phyloP scores from a whole-genome alignment of 2,888 invertebrate species.

The Heptascelio sp. region DNA sequence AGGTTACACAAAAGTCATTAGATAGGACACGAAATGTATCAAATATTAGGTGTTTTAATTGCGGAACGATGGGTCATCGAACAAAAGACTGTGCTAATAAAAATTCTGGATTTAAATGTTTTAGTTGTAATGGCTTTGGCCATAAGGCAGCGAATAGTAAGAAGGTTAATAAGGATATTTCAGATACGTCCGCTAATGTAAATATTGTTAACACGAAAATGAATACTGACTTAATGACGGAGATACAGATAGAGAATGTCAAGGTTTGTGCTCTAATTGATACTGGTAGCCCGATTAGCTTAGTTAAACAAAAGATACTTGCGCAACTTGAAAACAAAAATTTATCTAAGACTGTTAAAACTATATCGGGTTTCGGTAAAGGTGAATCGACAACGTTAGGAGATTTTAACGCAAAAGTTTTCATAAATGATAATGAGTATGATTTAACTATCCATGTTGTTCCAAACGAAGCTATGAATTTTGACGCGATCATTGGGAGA shows the following conservation, averaged over 20 bases:
- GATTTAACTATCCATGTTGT: conserved; percentile 16
- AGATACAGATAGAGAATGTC: no score
- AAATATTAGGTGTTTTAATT: conserved; percentile 11
- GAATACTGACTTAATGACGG: no score
- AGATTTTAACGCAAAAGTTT: neutral
- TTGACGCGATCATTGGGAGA: conserved; percentile 13
- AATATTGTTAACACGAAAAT: conserved; percentile 13
- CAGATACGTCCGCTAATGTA: neutral
- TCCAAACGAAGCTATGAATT: conserved; percentile 16
- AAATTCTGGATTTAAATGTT: conserved; percentile 75
- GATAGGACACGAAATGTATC: no score
- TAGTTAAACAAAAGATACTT: neutral
- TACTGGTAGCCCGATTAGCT: conserved; percentile 17
- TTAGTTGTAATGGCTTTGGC: conserved; percentile 74
- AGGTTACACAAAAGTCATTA: neutral
- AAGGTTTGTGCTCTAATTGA: no score
- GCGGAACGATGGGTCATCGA: neutral
- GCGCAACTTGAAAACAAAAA: neutral
- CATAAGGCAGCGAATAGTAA: conserved; percentile 65
- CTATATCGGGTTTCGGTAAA: conserved; percentile 7
- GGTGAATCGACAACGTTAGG: conserved; percentile 1
- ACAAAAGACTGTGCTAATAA: conserved; percentile 29
- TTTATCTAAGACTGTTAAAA: neutral
- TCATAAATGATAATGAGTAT: neutral
- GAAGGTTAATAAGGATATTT: neutral